Evolutionary conservation across 2,888 invertebrate genomes (phyloP).

Genomic region (Allophyes oxyacanthae): DNA sequence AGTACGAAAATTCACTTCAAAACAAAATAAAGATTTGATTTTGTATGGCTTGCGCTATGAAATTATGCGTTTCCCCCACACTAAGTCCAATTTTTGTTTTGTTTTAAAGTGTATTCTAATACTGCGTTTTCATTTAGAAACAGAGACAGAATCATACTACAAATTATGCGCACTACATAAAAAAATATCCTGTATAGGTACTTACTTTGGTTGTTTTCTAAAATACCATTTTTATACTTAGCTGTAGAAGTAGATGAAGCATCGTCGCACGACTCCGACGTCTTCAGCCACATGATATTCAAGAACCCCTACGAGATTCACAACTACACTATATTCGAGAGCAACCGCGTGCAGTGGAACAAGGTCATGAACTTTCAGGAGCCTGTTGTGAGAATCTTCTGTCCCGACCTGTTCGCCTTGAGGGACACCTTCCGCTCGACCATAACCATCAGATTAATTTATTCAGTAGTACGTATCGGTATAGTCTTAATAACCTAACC

Average conservation of each 20-base stretch:
- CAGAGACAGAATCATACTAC: too few species aligned
- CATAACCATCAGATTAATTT: constrained; percentile 85
- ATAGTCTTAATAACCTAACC: not conserved
- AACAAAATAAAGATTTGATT: too few species aligned
- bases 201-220: too few species aligned
- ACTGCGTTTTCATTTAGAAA: too few species aligned
- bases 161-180: too few species aligned
- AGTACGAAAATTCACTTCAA: too few species aligned
- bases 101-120: too few species aligned
- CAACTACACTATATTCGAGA: constrained; percentile 83
- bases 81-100: too few species aligned
- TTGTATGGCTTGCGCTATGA: too few species aligned
- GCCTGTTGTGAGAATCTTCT: constrained; percentile 84
- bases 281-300: constrained; percentile 67
- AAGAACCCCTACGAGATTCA: constrained; percentile 72
- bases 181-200: too few species aligned
- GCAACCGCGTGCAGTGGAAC: constrained; percentile 85
- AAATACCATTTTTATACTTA: too few species aligned
- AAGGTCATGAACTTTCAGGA: constrained; percentile 88
- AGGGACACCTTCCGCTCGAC: constrained; percentile 88
- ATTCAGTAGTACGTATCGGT: constrained; percentile 79
- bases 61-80: too few species aligned
- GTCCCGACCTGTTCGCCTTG: constrained; percentile 83
- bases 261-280: constrained; percentile 66
- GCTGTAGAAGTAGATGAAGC: constrained; percentile 56